Conservation (phyloP, 2,797 vertebrate species). For the Meriones psammophilus region DNA sequence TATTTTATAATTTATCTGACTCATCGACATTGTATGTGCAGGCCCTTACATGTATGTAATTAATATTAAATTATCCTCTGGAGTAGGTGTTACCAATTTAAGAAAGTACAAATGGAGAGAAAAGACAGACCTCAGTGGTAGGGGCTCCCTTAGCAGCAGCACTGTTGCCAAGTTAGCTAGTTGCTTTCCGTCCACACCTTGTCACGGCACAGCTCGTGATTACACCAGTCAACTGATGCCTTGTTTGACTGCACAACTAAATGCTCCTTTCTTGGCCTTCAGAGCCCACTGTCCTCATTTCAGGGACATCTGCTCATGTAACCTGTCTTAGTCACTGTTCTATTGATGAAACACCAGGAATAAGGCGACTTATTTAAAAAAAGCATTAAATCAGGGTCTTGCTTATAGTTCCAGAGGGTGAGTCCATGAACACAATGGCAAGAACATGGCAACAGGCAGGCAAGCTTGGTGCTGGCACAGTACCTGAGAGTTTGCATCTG, state of each 20-base stretch:
- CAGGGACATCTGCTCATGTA: not conserved
- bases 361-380: not conserved
- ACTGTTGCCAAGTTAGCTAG: not conserved
- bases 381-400: not conserved
- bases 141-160: not conserved
- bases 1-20: not conserved
- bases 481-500: not conserved
- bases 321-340: not conserved
- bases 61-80: conserved; percentile 11
- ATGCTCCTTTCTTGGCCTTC: not conserved
- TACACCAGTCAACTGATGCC: not conserved
- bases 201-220: not conserved
- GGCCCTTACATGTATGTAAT: not conserved
- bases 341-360: not conserved
- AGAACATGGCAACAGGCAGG: not conserved
- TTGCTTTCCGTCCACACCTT: not conserved
- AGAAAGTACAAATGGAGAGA: conserved; percentile 41
- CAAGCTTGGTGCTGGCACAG: not conserved
- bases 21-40: not conserved
- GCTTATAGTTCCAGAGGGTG: not conserved
- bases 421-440: not conserved
- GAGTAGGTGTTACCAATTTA: not conserved
- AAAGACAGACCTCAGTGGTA: not conserved
- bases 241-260: not conserved
- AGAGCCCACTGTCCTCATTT: not conserved